phyloP scores from a whole-genome alignment of 2,797 vertebrate species.

The Rallus crepitans region DNA sequence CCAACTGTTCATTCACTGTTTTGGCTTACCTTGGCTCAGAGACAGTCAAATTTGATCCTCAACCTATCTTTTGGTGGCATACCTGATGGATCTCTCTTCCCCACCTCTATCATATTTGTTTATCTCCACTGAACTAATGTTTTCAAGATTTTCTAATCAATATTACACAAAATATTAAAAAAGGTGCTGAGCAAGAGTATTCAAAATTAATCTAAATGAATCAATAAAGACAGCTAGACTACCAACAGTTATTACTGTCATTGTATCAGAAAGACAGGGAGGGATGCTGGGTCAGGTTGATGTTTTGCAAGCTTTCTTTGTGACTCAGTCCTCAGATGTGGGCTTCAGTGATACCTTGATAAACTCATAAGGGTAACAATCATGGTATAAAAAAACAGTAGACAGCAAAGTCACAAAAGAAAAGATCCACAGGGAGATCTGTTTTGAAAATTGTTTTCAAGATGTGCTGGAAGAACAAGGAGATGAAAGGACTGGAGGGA shows the following conservation, averaged over 20 bases:
- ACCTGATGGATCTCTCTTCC: background rate
- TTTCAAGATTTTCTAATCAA: slow-evolving; percentile 51
- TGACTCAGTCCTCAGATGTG: background rate
- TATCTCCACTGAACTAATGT: slow-evolving; percentile 21
- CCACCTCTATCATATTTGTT: slow-evolving; percentile 19
- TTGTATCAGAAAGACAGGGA: fast-evolving
- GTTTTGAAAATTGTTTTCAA: background rate
- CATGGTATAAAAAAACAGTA: background rate
- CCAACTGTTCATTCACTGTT: background rate
- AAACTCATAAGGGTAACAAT: background rate
- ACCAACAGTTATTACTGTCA: background rate
- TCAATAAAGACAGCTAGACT: slow-evolving; percentile 4
- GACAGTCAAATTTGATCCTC: slow-evolving; percentile 20
- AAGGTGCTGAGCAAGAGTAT: slow-evolving; percentile 44
- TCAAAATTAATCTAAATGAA: slow-evolving; percentile 23
- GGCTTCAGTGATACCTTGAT: background rate
- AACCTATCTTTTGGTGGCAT: background rate
- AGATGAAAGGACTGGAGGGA: background rate
- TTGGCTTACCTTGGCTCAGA: slow-evolving; percentile 27
- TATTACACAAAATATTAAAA: slow-evolving; percentile 15
- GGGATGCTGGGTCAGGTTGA: background rate
- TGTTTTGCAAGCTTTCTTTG: background rate
- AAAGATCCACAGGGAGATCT: background rate
- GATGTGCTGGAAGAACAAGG: background rate
- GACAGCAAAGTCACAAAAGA: background rate